A percentile compares a stretch with the other conserved stretches of the same genome.
Evolutionary conservation across 2,113 vertebrate genomes (phyloP).

Genomic region (Narcine bancroftii): DNA sequence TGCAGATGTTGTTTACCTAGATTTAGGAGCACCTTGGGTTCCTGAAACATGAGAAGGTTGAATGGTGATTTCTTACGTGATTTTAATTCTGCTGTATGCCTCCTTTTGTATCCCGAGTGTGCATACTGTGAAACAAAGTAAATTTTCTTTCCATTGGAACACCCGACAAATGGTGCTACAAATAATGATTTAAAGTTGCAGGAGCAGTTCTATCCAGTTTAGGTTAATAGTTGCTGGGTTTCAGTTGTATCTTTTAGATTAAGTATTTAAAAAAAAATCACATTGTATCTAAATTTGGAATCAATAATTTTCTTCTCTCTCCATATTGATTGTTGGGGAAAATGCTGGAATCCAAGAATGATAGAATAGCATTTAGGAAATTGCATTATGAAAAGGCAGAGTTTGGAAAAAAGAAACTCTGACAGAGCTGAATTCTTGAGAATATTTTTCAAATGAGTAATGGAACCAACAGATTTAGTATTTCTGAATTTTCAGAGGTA

Average conservation of each 20-base stretch:
- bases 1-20: no score
- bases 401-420: no score
- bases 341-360: no score
- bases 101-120: no score
- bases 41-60: not conserved
- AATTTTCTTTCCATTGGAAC: not conserved
- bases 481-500: no score
- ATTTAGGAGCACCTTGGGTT: not conserved
- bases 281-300: not conserved
- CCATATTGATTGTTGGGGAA: not conserved
- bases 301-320: not conserved
- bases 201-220: not conserved
- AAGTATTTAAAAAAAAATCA: not conserved
- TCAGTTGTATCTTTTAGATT: not conserved
- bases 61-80: not conserved
- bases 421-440: no score
- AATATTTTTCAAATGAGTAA: no score
- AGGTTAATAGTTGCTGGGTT: not conserved
- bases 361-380: no score
- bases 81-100: not conserved
- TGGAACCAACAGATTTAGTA: no score
- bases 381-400: no score
- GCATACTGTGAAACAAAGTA: not conserved
- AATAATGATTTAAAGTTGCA: not conserved
- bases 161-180: not conserved